A percentile compares a stretch with the other conserved stretches of the same genome.
Conservation (phyloP, 30 jellyfish, hydroid and myxozoan species). For the Turritopsis rubra region DNA sequence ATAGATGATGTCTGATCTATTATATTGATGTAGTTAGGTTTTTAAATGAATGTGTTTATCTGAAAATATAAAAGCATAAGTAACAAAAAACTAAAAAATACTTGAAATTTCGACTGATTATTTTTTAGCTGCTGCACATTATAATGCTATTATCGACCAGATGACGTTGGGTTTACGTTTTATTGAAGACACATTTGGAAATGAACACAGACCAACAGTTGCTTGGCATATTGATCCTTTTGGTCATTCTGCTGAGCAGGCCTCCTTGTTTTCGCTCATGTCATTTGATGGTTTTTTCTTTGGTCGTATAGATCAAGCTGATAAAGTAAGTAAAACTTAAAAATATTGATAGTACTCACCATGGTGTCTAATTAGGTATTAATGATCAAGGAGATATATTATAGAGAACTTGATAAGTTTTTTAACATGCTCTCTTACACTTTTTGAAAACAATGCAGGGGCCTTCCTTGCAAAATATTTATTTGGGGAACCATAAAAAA, state of each 20-base stretch:
- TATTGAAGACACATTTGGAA: conserved; percentile 83
- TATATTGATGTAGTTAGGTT: too few relatives aligned
- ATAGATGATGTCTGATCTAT: too few relatives aligned
- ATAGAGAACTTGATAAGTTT: too few relatives aligned
- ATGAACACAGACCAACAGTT: conserved; percentile 82
- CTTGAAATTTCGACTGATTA: background rate
- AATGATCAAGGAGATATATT: too few relatives aligned
- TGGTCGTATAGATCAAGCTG: conserved; percentile 92
- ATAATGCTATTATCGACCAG: conserved; percentile 93
- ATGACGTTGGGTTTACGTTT: conserved; percentile 90
- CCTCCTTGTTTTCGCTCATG: conserved; percentile 92
- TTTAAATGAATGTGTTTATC: too few relatives aligned
- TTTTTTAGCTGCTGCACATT: conserved; percentile 82
- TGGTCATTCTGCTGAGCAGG: conserved; percentile 99
- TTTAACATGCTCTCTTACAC: too few relatives aligned
- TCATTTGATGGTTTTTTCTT: conserved; percentile 96
- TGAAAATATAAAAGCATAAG: too few relatives aligned
- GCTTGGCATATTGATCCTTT: conserved; percentile 99
- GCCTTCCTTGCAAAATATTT: too few relatives aligned
- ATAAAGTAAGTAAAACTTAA: conserved; percentile 23
- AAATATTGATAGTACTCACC: background rate
- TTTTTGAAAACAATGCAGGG: too few relatives aligned
- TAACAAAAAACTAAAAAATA: too few relatives aligned
- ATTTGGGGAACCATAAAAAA: too few relatives aligned
- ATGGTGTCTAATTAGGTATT: background rate